Conservation (phyloP, 1,140 invertebrate genomes). For the Lineus longissimus region DNA sequence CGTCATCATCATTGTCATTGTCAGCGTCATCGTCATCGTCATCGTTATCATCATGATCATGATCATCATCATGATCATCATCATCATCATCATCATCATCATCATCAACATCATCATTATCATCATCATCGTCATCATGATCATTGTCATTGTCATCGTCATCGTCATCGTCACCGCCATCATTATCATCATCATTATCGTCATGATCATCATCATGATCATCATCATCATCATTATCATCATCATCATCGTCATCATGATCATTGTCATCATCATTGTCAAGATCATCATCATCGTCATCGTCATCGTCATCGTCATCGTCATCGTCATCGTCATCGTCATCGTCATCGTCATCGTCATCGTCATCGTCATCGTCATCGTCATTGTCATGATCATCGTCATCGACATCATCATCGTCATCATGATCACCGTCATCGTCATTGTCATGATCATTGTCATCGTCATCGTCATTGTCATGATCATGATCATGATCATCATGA, state of each 20-base stretch:
- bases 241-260: too few species aligned
- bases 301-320: constrained; percentile 2
- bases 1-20: constrained; percentile 3
- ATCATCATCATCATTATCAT: not conserved
- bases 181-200: too few species aligned
- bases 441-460: not conserved
- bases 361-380: not conserved
- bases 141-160: too few species aligned
- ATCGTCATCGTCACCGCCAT: constrained; percentile 2
- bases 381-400: not conserved
- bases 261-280: too few species aligned
- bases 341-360: not conserved
- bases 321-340: not conserved
- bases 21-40: not conserved
- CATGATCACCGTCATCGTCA: too few species aligned
- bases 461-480: not conserved
- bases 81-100: not conserved
- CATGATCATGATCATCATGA: too few species aligned
- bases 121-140: too few species aligned
- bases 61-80: not conserved
- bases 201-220: too few species aligned
- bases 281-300: too few species aligned
- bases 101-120: not conserved
- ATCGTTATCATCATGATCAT: not conserved
- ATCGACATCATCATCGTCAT: not conserved